Conservation (phyloP, 2,888 invertebrate species). For the Perdita meconis region DNA sequence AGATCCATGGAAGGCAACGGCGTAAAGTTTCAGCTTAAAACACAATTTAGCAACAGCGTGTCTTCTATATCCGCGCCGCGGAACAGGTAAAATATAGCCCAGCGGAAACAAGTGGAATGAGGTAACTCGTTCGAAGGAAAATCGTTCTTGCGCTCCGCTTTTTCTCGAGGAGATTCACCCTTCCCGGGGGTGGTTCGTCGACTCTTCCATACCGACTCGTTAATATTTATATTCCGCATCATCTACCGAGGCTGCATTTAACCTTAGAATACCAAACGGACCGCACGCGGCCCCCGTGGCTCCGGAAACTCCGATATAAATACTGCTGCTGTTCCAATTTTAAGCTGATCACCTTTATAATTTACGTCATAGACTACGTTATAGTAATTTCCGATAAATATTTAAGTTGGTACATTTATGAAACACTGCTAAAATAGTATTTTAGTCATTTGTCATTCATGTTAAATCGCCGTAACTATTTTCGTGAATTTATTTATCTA, state of each 20-base stretch:
- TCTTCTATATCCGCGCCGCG: slow-evolving; percentile 65
- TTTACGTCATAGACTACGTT: not conserved
- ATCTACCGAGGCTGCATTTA: slow-evolving; percentile 35
- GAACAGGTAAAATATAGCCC: slow-evolving; percentile 63
- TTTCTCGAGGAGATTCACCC: slow-evolving; percentile 50
- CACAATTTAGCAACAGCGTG: slow-evolving; percentile 69
- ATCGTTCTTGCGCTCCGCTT: slow-evolving; percentile 58
- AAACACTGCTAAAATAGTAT: no score
- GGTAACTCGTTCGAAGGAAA: slow-evolving; percentile 63
- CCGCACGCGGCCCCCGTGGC: not conserved
- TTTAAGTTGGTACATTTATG: no score
- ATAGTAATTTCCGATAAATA: no score
- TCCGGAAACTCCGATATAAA: not conserved
- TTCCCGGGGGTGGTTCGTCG: slow-evolving; percentile 21
- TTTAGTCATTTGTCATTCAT: no score
- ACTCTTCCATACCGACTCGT: slow-evolving; percentile 22
- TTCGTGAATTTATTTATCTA: no score
- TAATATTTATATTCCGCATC: slow-evolving; percentile 55
- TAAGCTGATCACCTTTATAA: not conserved
- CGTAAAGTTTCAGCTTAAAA: slow-evolving; percentile 71
- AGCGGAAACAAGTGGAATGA: slow-evolving; percentile 56
- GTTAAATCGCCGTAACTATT: no score
- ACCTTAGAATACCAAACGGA: slow-evolving; percentile 11
- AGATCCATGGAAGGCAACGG: slow-evolving; percentile 49
- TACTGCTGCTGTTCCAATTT: not conserved